These are phyloP conservation scores for Apotomis betuletana DNA, from an alignment of 2,888 invertebrate species.

Conservation along the genomic window DNA sequence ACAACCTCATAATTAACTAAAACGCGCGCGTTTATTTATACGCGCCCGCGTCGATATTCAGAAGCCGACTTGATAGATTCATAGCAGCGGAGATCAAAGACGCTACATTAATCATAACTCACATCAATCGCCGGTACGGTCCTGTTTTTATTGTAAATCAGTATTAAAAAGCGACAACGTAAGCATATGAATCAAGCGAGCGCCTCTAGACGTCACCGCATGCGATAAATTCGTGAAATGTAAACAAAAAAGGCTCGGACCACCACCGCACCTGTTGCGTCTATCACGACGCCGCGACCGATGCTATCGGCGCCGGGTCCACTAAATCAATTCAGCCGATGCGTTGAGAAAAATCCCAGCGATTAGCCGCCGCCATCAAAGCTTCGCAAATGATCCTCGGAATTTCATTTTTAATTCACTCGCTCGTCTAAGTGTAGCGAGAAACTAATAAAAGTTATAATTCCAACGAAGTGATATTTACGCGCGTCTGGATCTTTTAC, in stretches of 20 bases:
- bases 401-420: slow-evolving; percentile 70
- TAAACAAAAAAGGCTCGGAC: slow-evolving; percentile 76
- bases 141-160: slow-evolving; percentile 83
- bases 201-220: slow-evolving; percentile 78
- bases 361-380: slow-evolving; percentile 59
- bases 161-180: slow-evolving; percentile 82
- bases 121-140: slow-evolving; percentile 81
- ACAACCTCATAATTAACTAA: slow-evolving; percentile 80
- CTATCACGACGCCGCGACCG: slow-evolving; percentile 66
- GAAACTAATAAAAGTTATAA: slow-evolving; percentile 72
- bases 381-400: slow-evolving; percentile 71
- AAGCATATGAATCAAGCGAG: slow-evolving; percentile 79
- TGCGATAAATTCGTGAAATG: slow-evolving; percentile 79
- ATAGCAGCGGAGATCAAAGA: slow-evolving; percentile 82
- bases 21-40: slow-evolving; percentile 79
- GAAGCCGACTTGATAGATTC: slow-evolving; percentile 82
- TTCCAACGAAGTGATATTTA: slow-evolving; percentile 79
- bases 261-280: slow-evolving; percentile 81
- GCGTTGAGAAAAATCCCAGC: slow-evolving; percentile 74
- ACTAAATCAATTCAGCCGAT: slow-evolving; percentile 71
- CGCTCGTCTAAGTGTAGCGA: slow-evolving; percentile 57
- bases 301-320: slow-evolving; percentile 52
- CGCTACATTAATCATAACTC: slow-evolving; percentile 81
- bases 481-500: slow-evolving; percentile 79
- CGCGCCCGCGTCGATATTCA: slow-evolving; percentile 79